Base-by-base conservation (phyloP, 2,113 vertebrate species). In the Corapipo altera region DNA sequence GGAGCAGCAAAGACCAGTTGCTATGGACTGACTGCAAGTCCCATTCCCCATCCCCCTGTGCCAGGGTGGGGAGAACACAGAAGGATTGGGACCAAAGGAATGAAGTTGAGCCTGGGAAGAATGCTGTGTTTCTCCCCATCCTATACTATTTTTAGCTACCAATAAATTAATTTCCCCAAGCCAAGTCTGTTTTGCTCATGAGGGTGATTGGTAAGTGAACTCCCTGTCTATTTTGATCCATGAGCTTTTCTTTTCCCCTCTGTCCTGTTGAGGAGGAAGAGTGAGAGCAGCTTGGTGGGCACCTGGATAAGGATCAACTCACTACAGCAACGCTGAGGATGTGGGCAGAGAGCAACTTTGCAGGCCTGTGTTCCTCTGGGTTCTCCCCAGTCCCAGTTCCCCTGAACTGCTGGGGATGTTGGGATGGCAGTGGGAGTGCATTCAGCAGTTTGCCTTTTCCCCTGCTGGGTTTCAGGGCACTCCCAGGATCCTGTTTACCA, bases 311-410 rank as follows among this genome's bases (percentile, higher is more conserved):
- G 19, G 22, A 6, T 41, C 28, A 65, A 2, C 19, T 27, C 20
- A 20, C 15, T 20, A 0, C 52, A 72, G 55, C 30, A 18, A 2
- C 0, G 0, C 32, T 1, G 7, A 43, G 33, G 23, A 15, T 44
- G 28, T 3, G 15, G 15, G 28, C 32, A 66, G 3, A 41, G 12
- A n/a, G 30, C 11, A 74, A 32, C 52, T 35, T 13, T 21, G 35
- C 43, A 48, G 7, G 15, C 1, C 2, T 30, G 15, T 43, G 4
- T 62, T 70, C 26, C 71, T 73, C 5, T 0, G 2, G 37, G 9
- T n/a, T 52, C 39, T 57, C 35, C 69, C 35, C 21, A 20, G 51
- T 35, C 12, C 19, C 11, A 8, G 30, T 41, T 84, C 51, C 19
- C 22, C 70, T 28, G 32, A 75, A 41, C 4, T 65, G 55, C 37